These are phyloP conservation scores for Theocolax elegans DNA, from an alignment of 1,140 invertebrate species.

Conservation along the genomic window DNA sequence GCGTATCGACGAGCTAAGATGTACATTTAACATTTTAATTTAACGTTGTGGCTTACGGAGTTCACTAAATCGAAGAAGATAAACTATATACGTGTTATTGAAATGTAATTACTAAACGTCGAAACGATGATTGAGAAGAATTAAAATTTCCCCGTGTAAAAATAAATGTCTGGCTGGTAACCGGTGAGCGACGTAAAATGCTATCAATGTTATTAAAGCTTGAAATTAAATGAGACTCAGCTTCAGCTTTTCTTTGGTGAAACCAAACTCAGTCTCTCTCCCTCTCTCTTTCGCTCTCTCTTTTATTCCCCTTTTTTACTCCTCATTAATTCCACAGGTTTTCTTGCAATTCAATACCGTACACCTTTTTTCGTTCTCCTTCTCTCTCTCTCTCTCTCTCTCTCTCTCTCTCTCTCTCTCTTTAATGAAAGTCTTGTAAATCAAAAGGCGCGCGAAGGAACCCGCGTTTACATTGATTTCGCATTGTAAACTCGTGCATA, in stretches of 20 bases:
- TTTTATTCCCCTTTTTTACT: not conserved
- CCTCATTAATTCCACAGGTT: constrained; percentile 15
- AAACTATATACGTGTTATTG: constrained; percentile 12
- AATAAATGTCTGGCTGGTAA: not conserved
- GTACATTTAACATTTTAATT: too few relatives aligned
- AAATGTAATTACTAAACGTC: constrained; percentile 24
- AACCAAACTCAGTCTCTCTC: constrained; percentile 3
- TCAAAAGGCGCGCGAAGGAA: constrained; percentile 15
- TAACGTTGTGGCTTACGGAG: too few relatives aligned
- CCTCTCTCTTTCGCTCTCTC: not conserved
- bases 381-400: not conserved
- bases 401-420: not conserved
- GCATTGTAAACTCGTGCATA: not conserved
- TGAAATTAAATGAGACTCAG: constrained; percentile 35
- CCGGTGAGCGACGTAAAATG: constrained; percentile 9
- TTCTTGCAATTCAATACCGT: constrained; percentile 14
- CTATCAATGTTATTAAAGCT: constrained; percentile 32
- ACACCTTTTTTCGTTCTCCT: not conserved
- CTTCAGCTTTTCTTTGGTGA: constrained; percentile 4
- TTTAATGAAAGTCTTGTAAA: constrained; percentile 32
- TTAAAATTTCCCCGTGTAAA: not conserved
- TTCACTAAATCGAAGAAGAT: too few relatives aligned
- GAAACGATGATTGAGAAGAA: constrained; percentile 17
- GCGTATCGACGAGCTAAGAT: too few relatives aligned
- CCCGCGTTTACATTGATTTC: constrained; percentile 1